Evolutionary conservation across 2,888 invertebrate genomes (phyloP), one percentile per base, ranked within the genome.

Genomic region (Galeruca laticollis): DNA sequence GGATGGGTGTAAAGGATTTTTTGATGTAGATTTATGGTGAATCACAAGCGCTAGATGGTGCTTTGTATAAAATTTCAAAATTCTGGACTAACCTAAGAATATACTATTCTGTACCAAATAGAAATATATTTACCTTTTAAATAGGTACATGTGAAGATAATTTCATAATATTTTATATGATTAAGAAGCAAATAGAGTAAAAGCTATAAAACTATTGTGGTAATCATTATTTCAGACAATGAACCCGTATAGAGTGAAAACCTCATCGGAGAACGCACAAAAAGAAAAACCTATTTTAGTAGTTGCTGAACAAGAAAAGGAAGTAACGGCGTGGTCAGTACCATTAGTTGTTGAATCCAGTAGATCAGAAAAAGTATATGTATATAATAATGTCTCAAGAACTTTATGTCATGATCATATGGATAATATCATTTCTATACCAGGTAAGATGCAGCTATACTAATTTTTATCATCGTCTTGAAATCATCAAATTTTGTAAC

Each of bases 311-410:
- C 93, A 95, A 82, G 91, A 91, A 75, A 90, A 89, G 81, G 91
- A 92, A 59, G 91, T 94, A 1, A 86, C 93, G 68, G 94, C 94
- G 0, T 95, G 94, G 94, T 91, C 93, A 80, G 86, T 95, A 9
- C 95, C 94, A 0, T 86, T 92, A 77, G 78, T 89, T 59, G 88
- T 93, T 0, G 88, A 88, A 67, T 76, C 79, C 3, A 68, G 72
- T 5, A 70, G 49, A 26, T 84, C 78, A 2, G 73, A 77, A 15
- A 74, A 74, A 11, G 70, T 82, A 5, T 86, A 87, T 52, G 84
- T 86, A 74, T 90, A 89, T 82, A 85, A 84, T 20, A 87, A 87
- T 71, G 88, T 89, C 61, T 89, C 90, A 10, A 84, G 92, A 64
- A 92, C 91, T 0, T 82, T 93, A 15, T 85, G 85, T 90, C 92